These are phyloP conservation scores for Nasonia vitripennis DNA, from an alignment of 1,140 invertebrate genomes.

Conservation along the genomic window DNA sequence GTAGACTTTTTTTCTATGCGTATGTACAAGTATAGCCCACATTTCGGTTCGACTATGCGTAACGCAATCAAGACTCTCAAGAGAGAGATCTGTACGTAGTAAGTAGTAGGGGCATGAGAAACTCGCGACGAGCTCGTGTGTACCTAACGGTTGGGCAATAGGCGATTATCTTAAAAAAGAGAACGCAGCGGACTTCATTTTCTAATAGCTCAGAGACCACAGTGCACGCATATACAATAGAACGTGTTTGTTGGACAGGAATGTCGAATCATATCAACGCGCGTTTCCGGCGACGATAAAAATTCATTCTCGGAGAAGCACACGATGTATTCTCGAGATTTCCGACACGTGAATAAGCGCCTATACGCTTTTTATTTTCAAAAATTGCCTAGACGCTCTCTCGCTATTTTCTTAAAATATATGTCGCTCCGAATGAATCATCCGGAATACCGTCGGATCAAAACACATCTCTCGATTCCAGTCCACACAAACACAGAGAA, in stretches of 20 bases:
- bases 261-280: conserved; percentile 42
- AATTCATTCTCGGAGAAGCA: conserved; percentile 14
- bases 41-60: background rate
- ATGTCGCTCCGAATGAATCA: background rate
- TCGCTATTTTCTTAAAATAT: background rate
- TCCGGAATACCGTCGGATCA: background rate
- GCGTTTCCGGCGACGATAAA: conserved; percentile 46
- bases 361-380: no score
- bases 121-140: no score
- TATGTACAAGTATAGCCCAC: no score
- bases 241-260: conserved; percentile 3
- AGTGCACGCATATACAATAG: no score
- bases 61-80: no score
- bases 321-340: conserved; percentile 18
- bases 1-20: background rate
- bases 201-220: no score
- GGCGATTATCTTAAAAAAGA: no score
- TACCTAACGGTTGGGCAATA: no score
- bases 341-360: background rate
- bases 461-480: background rate
- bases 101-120: no score
- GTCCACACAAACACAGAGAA: background rate
- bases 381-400: no score
- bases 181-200: no score
- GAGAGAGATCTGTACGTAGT: no score